Conservation (phyloP, 2,797 vertebrate species). For the Siniperca undulata region DNA sequence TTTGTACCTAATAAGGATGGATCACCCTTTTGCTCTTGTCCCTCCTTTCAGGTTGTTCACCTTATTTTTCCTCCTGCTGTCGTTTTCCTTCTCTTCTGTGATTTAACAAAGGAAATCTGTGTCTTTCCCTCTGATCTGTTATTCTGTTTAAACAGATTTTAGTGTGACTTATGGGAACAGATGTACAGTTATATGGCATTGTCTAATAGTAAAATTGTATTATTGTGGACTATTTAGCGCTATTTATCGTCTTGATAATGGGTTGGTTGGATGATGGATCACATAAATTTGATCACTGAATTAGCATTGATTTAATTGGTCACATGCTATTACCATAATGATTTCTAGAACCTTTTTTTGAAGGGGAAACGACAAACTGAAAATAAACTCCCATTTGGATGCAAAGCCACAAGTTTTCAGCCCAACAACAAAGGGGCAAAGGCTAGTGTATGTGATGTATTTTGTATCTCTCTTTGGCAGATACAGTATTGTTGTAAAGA, state of each 20-base stretch:
- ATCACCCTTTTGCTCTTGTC: conserved; percentile 64
- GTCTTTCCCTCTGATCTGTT: conserved; percentile 34
- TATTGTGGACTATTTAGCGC: neutral
- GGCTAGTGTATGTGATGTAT: neutral
- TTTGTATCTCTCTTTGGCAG: conserved; percentile 2
- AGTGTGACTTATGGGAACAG: neutral
- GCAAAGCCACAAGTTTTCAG: conserved; percentile 7
- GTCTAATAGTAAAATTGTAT: neutral
- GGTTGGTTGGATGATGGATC: conserved; percentile 19
- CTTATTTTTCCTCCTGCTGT: conserved; percentile 52
- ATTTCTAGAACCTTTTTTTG: neutral
- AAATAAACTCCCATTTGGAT: conserved; percentile 18
- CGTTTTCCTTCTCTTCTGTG: conserved; percentile 33
- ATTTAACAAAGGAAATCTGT: conserved; percentile 65
- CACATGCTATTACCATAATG: neutral
- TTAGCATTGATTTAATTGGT: conserved; percentile 6
- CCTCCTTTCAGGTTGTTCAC: conserved; percentile 40
- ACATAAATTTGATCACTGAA: neutral
- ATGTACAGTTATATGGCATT: conserved; percentile 3
- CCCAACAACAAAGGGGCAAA: neutral
- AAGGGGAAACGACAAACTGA: neutral
- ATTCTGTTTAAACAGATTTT: conserved; percentile 39
- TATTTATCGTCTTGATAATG: neutral
- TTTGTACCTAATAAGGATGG: conserved; percentile 72
- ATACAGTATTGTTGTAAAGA: conserved; percentile 13